phyloP scores from a whole-genome alignment of 2,888 invertebrate species.

The Watsonalla binaria region DNA sequence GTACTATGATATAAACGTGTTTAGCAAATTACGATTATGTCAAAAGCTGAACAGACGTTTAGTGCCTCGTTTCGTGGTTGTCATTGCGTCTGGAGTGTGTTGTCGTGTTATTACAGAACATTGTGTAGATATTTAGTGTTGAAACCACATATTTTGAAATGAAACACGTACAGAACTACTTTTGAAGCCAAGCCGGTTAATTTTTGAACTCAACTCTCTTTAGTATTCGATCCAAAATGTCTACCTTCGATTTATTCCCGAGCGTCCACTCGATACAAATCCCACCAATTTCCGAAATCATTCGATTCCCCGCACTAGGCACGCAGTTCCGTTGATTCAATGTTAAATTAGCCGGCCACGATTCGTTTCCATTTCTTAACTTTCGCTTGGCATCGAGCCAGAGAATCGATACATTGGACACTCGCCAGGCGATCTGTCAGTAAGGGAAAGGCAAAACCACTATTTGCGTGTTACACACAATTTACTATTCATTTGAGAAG shows the following conservation, averaged over 20 bases:
- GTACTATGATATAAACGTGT: background rate
- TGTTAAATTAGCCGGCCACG: slow-evolving; percentile 10
- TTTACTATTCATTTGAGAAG: slow-evolving; percentile 19
- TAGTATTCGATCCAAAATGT: no score
- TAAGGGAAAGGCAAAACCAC: slow-evolving; percentile 35
- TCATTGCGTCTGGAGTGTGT: background rate
- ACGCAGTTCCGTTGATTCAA: slow-evolving; percentile 12
- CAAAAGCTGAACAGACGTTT: background rate
- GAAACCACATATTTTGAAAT: background rate
- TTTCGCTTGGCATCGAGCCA: slow-evolving; percentile 54
- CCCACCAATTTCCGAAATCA: slow-evolving; percentile 9
- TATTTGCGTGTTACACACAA: slow-evolving; percentile 35
- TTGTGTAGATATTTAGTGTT: background rate
- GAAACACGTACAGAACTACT: no score
- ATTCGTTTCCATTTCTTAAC: slow-evolving; percentile 61
- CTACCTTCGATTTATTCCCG: background rate
- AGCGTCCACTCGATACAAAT: background rate
- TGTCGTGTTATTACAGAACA: background rate
- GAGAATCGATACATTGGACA: slow-evolving; percentile 66
- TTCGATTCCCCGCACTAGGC: slow-evolving; percentile 19
- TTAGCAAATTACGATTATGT: background rate
- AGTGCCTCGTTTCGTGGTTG: background rate
- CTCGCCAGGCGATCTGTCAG: slow-evolving; percentile 56
- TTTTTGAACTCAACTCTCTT: no score
- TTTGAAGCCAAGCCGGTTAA: no score